Evolutionary conservation across 2,888 invertebrate genomes (phyloP).

Genomic region (Thereva unica): DNA sequence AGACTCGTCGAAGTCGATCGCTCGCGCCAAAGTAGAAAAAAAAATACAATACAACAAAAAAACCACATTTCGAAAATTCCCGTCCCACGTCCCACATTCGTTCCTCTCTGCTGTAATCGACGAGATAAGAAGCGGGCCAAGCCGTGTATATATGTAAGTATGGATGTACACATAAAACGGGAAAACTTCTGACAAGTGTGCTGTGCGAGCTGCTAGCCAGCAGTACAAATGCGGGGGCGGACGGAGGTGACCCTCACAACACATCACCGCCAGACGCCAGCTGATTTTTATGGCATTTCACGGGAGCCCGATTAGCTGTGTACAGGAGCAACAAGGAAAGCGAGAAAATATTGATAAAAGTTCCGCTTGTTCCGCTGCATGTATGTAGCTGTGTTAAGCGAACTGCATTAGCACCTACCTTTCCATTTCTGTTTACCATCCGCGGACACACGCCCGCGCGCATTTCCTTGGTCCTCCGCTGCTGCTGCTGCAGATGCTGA

Average conservation of each 20-base stretch:
- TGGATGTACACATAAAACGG: too few species aligned
- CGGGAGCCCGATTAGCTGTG: not conserved
- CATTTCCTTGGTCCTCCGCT: too few species aligned
- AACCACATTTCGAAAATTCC: not conserved
- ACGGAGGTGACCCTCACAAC: not conserved
- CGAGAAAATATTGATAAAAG: slow-evolving; percentile 10
- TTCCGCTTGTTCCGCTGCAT: not conserved
- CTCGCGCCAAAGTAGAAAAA: slow-evolving; percentile 3
- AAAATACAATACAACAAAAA: not conserved
- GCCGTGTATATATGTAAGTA: not conserved
- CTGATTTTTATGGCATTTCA: slow-evolving; percentile 30
- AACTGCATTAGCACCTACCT: too few species aligned
- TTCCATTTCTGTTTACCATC: too few species aligned
- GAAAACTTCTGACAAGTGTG: too few species aligned
- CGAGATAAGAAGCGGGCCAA: not conserved
- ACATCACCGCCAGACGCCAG: slow-evolving; percentile 3
- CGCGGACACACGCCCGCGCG: too few species aligned
- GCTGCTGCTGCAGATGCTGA: too few species aligned
- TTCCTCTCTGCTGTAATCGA: not conserved
- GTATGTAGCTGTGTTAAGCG: too few species aligned
- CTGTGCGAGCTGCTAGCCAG: too few species aligned
- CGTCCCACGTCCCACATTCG: not conserved
- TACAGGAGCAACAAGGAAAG: slow-evolving; percentile 8
- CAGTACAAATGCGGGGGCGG: too few species aligned
- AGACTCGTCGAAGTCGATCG: slow-evolving; percentile 4